Conservation (phyloP, 1,140 invertebrate genomes). For the Amyelois transitella region DNA sequence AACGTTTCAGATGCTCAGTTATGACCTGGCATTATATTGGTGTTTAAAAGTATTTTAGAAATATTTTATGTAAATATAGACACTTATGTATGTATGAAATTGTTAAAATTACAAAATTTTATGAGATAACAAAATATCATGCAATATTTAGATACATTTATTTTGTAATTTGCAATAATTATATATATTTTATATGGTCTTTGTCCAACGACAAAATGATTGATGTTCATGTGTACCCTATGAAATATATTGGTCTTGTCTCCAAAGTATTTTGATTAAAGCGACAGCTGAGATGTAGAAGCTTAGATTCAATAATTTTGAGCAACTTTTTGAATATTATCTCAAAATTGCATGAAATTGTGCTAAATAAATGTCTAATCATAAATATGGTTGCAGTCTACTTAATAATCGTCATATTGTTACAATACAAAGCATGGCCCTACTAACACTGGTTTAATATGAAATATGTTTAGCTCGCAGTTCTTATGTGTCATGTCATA, state of each 20-base stretch:
- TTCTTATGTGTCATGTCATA: neutral
- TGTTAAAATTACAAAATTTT: constrained; percentile 53
- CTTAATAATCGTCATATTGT: neutral
- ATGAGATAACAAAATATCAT: constrained; percentile 25
- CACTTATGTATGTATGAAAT: constrained; percentile 43
- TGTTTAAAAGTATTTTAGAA: constrained; percentile 56
- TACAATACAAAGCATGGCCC: neutral
- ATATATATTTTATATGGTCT: constrained; percentile 13
- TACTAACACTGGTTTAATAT: neutral
- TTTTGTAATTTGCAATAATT: neutral
- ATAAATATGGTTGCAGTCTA: neutral
- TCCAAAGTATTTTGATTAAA: neutral
- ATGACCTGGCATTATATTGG: constrained; percentile 16
- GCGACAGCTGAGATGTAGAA: neutral
- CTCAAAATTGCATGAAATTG: neutral
- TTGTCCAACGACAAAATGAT: neutral
- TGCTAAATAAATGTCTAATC: too few species aligned
- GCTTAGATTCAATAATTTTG: neutral
- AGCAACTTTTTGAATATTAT: neutral
- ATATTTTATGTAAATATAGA: constrained; percentile 57
- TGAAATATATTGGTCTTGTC: neutral
- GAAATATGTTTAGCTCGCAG: neutral
- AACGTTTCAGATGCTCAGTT: neutral
- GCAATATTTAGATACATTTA: constrained; percentile 4
- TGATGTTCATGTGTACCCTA: neutral